Base-by-base conservation (phyloP, 2,113 vertebrate species). In the Thoracochromis brauschi region DNA sequence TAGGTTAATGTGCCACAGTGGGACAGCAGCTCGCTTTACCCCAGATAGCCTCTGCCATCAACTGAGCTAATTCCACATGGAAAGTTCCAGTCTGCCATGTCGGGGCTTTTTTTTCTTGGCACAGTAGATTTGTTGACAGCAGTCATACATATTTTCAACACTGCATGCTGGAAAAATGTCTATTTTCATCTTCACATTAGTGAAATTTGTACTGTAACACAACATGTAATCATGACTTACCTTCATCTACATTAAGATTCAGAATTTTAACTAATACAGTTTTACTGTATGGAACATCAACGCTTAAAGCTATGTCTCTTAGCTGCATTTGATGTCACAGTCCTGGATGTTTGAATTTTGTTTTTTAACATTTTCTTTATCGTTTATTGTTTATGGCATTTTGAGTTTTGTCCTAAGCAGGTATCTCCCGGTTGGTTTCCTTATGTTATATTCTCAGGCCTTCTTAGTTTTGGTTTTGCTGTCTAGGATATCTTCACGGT, bases 1-100 rank as follows among this genome's bases (percentile, higher is more conserved):
- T 90, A 91, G 91, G 92, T 94, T 93, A 95, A 92, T 94, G 92
- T 90, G 87, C 42, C 91, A 85, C 93, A 87, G 84, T 68, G 87
- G 92, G 92, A 91, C 85, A 10, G 87, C 80, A 19, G 89, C 84
- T 80, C 19, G 31, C 82, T 84, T 85, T 83, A 87, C 88, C 87
- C 86, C 82, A 81, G 86, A 89, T 80, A 40, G 31, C 84, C 82
- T 47, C 49, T 13, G 86, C 19, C 90, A 31, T 85, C 86, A 82
- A 38, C 80, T 47, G 31, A 83, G 85, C 90, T n/a, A 29, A 86
- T 80, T 88, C 90, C 87, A 91, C 63, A 35, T 45, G 88, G 82
- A 63, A 57, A 53, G 86, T 83, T 88, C 19, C 68, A 63, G 51
- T 90, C 82, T 88, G 85, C 80, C 71, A 5, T 12, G 47, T 9